These are phyloP conservation scores for Epinotia nisella DNA, from an alignment of 2,888 invertebrate genomes.

Conservation along the genomic window DNA sequence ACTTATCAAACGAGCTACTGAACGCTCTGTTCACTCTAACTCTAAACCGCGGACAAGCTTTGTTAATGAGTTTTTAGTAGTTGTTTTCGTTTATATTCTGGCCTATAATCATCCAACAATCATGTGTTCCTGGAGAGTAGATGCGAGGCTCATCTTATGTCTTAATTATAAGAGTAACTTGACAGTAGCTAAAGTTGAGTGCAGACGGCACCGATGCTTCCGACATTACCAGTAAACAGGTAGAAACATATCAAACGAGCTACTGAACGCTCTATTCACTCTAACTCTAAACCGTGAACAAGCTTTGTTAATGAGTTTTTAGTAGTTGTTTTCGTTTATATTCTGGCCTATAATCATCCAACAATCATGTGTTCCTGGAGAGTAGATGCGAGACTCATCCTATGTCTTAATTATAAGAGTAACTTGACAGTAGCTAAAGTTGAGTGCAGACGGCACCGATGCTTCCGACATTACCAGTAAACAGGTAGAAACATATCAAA, in stretches of 20 bases:
- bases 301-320: background rate
- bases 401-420: background rate
- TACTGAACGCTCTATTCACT: constrained; percentile 55
- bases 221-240: constrained; percentile 70
- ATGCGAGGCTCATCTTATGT: too few species aligned
- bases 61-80: background rate
- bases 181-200: constrained; percentile 22
- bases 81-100: background rate
- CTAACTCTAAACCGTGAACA: background rate
- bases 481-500: constrained; percentile 76
- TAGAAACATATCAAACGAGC: constrained; percentile 75
- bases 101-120: too few species aligned
- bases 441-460: constrained; percentile 56
- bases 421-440: constrained; percentile 3
- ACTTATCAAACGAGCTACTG: constrained; percentile 75
- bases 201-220: too few species aligned
- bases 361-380: too few species aligned
- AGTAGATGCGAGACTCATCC: too few species aligned
- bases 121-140: too few species aligned
- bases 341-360: too few species aligned
- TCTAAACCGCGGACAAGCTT: background rate
- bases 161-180: background rate
- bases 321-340: background rate
- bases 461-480: constrained; percentile 63
- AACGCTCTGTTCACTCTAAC: constrained; percentile 36